Base-by-base conservation (phyloP, 2,888 invertebrate genomes). In the Zele albiditarsus region DNA sequence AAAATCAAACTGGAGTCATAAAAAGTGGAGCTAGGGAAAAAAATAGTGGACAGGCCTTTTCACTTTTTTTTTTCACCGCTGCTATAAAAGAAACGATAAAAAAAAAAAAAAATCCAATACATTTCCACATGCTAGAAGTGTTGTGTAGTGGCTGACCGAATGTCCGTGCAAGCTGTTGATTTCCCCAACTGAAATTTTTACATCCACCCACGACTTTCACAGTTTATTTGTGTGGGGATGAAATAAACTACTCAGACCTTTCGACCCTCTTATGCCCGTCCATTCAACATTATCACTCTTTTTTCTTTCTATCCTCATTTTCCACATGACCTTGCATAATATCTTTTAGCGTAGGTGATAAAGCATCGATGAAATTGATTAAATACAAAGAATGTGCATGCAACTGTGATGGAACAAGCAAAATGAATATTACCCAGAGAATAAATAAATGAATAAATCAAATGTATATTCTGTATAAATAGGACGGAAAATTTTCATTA, bases 121-220 rank as follows among this genome's bases (percentile, higher is more conserved):
- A 58, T 57, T 66, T 20, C 8, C 42, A 33, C 65, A 71, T 60
- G 63, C 49, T 49, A 4, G 14, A 42, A n/a, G 60, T 31, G 49
- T 71, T 58, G 38, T 33, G 46, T 20, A 38, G 60, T 27, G 75
- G 75, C 66, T 66, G 71, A 75, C 75, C 71, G 58, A 60, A 71
- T 71, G 67, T 75, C 71, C 28, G 58, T 71, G 42, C 75, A 75
- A 75, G 75, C 75, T 75, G 75, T 71, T 75, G 71, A 75, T 71
- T 71, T 75, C 66, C 75, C 71, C 75, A 75, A 58, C 53, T 31
- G 33, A 14, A 49, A 58, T 75, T 63, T 66, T 66, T 27, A 66
- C 28, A 67, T 67, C 53, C 46, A 33, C 23, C 46, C 16, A 46
- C 46, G 28, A 25, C 25, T 33, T 60, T 42, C 33, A 28, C 75